Evolutionary conservation across 2,888 invertebrate genomes (phyloP), one percentile per base, ranked within the genome.

Genomic region (Eledone cirrhosa): DNA sequence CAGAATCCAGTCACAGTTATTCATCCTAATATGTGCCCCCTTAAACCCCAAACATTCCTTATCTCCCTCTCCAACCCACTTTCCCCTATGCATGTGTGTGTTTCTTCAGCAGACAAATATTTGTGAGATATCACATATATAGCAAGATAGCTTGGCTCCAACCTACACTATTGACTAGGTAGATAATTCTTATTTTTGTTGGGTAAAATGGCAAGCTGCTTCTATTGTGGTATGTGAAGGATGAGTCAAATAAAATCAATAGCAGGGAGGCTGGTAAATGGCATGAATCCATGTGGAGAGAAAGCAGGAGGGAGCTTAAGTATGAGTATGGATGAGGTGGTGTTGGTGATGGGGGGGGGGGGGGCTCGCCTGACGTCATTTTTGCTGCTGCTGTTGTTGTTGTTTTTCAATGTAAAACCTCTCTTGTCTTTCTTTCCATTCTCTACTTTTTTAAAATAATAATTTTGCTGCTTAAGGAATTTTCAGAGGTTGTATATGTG

Each of bases 211-310:
- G 69, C 33, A 11, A 33, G 27, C 19, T 41, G 72, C 31, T 72
- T 72, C 72, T 41, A 72, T 72, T 72, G 72, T 72, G 72, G 72
- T 72, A 72, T 72, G 72, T 72, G 72, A 72, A 72, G 72, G 72
- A 72, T 72, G 72, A 72, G 33, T 72, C 72, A 72, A 72, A 29
- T 72, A 72, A 72, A 72, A 72, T 72, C 72, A 41, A 72, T 72
- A 72, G 41, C 72, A 72, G 72, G 72, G 41, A 72, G 72, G 33
- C 72, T 72, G 72, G 33, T 72, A 33, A 72, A 72, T 72, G 72
- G 72, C 72, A 72, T 41, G 72, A 41, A 72, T 72, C 72, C 72
- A 72, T 41, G 41, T 41, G 33, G 33, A 72, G 72, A 72, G 33
- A n/a, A n/a, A 41, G 72, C 22, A 41, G 72, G 41, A 19, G n/a